These are phyloP conservation scores for Scrobipalpa costella DNA, from an alignment of 2,888 invertebrate genomes.

Conservation along the genomic window DNA sequence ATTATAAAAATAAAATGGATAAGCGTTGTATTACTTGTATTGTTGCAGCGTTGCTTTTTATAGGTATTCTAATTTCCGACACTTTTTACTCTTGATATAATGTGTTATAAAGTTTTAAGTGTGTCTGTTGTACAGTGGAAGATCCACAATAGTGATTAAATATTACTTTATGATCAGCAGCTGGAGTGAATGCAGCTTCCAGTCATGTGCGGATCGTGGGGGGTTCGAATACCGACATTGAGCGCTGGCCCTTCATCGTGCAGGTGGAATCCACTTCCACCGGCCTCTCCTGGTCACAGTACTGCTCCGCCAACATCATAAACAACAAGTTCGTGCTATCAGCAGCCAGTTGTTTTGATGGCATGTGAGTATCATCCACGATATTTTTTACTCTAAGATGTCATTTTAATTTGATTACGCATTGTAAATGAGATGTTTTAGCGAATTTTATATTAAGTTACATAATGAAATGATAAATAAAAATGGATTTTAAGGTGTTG, in stretches of 20 bases:
- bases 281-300: constrained; percentile 45
- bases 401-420: no score
- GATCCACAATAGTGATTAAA: background rate
- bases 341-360: constrained; percentile 40
- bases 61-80: background rate
- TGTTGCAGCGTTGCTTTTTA: background rate
- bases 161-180: background rate
- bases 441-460: no score
- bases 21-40: constrained; percentile 5
- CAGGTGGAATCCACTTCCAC: constrained; percentile 45
- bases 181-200: background rate
- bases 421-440: no score
- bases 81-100: background rate
- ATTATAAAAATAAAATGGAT: background rate
- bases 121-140: background rate
- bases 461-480: no score
- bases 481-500: no score
- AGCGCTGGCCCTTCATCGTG: constrained; percentile 45
- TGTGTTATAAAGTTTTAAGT: background rate
- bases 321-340: constrained; percentile 43
- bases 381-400: no score
- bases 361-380: constrained; percentile 33
- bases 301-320: constrained; percentile 51
- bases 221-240: constrained; percentile 39
- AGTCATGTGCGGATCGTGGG: constrained; percentile 38